Evolutionary conservation across 2,888 invertebrate genomes (phyloP).

Genomic region (Sturmia bella): DNA sequence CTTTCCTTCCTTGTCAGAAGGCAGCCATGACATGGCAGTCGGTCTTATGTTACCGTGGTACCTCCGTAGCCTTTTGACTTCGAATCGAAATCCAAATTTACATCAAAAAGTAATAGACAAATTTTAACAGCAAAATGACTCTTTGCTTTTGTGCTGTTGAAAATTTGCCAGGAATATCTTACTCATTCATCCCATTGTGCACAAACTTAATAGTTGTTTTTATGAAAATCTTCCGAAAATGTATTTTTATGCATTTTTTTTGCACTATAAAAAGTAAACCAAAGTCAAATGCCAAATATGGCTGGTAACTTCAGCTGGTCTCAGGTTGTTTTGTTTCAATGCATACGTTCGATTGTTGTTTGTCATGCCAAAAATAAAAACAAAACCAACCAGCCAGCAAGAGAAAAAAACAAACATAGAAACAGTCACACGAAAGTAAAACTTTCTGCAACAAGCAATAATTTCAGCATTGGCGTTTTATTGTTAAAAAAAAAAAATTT

Average conservation of each 20-base stretch:
- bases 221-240: neutral
- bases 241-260: constrained; percentile 16
- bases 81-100: no score
- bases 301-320: constrained; percentile 71
- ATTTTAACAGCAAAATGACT: no score
- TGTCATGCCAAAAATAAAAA: constrained; percentile 48
- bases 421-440: constrained; percentile 32
- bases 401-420: constrained; percentile 21
- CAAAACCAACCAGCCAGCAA: constrained; percentile 16
- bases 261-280: constrained; percentile 69
- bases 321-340: constrained; percentile 45
- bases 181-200: neutral
- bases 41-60: no score
- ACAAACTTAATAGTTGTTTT: neutral
- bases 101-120: no score
- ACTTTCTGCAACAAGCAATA: constrained; percentile 68
- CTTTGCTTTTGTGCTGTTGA: no score
- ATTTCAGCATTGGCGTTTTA: constrained; percentile 45
- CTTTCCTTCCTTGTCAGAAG: no score
- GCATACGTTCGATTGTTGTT: constrained; percentile 11
- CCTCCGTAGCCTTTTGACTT: no score
- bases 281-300: constrained; percentile 80
- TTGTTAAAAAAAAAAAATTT: constrained; percentile 43
- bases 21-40: no score
- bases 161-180: no score